phyloP scores from a whole-genome alignment of 1,140 invertebrate genomes.

The Cotesia chilonis region DNA sequence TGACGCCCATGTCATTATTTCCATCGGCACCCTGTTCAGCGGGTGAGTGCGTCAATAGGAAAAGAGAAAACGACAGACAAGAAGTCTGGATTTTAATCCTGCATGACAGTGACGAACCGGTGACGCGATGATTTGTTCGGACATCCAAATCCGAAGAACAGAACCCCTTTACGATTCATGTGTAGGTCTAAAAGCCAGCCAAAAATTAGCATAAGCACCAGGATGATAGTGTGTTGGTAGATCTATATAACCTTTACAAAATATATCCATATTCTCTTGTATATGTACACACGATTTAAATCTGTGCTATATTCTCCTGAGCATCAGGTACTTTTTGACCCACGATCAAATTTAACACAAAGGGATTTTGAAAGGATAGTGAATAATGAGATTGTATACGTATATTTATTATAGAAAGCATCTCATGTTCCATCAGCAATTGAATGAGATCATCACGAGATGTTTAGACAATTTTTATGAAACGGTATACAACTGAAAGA shows the following conservation, averaged over 20 bases:
- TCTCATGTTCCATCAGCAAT: background rate
- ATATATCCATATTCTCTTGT: background rate
- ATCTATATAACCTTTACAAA: no score
- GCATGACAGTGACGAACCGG: conserved; percentile 53
- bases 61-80: background rate
- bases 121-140: conserved; percentile 51
- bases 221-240: background rate
- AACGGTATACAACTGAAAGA: no score
- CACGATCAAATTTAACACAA: conserved; percentile 9
- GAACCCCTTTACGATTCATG: conserved; percentile 37
- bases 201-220: conserved; percentile 50
- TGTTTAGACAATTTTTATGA: background rate
- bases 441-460: background rate
- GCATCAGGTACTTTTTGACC: background rate
- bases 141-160: conserved; percentile 29
- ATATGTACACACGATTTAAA: conserved; percentile 23
- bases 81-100: conserved; percentile 52
- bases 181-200: conserved; percentile 38
- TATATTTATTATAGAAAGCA: conserved; percentile 6
- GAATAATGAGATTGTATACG: conserved; percentile 1
- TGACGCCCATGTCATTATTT: conserved; percentile 40
- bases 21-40: conserved; percentile 34
- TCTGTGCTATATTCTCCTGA: background rate
- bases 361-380: background rate
- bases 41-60: conserved; percentile 39